Percentiles rank a stretch among this genome's conserved stretches.
Evolutionary conservation across 2,888 invertebrate genomes (phyloP).

Genomic region (Lysandra coridon): DNA sequence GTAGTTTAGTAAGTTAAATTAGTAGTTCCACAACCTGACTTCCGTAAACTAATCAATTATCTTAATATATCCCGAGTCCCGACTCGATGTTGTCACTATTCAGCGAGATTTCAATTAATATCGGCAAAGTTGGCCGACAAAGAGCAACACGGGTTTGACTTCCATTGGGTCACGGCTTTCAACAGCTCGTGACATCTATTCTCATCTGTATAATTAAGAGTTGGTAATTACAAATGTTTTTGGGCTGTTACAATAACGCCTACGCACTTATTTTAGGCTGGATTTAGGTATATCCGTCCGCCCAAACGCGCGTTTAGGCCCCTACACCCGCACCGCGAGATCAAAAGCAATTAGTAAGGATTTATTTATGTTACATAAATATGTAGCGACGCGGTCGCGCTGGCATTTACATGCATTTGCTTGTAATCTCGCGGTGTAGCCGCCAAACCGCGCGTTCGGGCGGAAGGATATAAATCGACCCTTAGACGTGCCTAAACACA

Average conservation of each 20-base stretch:
- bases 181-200: conserved; percentile 25
- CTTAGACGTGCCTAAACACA: too few species aligned
- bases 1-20: not conserved
- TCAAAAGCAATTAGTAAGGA: too few species aligned
- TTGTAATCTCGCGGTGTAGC: too few species aligned
- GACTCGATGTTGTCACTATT: not conserved
- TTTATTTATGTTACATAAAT: too few species aligned
- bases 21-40: not conserved
- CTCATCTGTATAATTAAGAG: not conserved
- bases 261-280: not conserved
- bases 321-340: too few species aligned
- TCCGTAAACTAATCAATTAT: not conserved
- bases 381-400: too few species aligned
- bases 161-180: conserved; percentile 17
- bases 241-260: not conserved
- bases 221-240: not conserved
- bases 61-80: not conserved
- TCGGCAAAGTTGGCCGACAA: not conserved
- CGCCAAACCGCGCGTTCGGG: too few species aligned
- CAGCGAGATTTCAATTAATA: conserved; percentile 7
- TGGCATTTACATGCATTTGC: too few species aligned
- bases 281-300: too few species aligned
- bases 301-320: too few species aligned
- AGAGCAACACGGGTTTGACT: not conserved
- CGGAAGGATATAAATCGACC: too few species aligned